These are phyloP conservation scores for Amphipoea oculea DNA, from an alignment of 2,888 invertebrate species.

Conservation along the genomic window DNA sequence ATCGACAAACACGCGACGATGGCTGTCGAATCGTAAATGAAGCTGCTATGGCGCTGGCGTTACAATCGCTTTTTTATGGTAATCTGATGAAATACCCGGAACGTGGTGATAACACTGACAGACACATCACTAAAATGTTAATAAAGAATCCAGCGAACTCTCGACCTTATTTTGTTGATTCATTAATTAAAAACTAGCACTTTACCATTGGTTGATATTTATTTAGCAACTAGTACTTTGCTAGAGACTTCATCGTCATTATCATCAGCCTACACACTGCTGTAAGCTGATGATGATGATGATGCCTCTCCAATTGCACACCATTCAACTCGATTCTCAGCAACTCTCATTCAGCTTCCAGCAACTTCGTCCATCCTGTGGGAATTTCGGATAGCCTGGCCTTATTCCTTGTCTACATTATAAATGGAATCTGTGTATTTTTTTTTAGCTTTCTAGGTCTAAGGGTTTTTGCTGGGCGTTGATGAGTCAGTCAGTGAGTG, in stretches of 20 bases:
- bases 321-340: not conserved
- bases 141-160: conserved; percentile 5
- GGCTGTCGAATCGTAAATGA: conserved; percentile 77
- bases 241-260: not conserved
- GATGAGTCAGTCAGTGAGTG: not conserved
- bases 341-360: not conserved
- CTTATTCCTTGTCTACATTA: not conserved
- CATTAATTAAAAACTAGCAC: not conserved
- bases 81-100: conserved; percentile 69
- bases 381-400: no score
- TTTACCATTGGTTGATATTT: not conserved
- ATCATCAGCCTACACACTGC: not conserved
- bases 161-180: not conserved
- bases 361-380: not conserved
- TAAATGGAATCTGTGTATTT: no score
- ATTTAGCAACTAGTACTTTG: not conserved
- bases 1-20: conserved; percentile 72
- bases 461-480: not conserved
- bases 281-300: no score
- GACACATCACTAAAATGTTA: not conserved
- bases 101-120: conserved; percentile 23
- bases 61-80: conserved; percentile 78
- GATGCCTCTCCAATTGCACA: no score
- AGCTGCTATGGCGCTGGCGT: conserved; percentile 59
- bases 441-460: no score